Evolutionary conservation across 2,113 vertebrate genomes (phyloP).

Genomic region (Thermophis baileyi): DNA sequence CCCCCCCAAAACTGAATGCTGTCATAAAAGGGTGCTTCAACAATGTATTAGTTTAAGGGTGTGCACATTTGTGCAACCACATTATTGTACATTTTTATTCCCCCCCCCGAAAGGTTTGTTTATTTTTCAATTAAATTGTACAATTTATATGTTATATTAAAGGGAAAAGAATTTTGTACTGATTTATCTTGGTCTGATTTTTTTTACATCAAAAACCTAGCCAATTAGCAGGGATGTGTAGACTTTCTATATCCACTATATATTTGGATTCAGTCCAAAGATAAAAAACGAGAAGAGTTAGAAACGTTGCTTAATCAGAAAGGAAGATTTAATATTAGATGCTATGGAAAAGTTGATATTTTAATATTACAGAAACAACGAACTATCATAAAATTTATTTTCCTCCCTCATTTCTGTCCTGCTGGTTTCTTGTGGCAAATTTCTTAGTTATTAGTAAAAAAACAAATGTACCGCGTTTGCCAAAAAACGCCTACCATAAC

Average conservation of each 20-base stretch:
- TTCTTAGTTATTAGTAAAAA: not conserved
- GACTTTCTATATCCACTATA: not conserved
- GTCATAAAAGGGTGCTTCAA: no score
- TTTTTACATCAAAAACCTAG: no score
- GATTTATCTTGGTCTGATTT: no score
- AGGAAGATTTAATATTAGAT: not conserved
- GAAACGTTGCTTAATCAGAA: not conserved
- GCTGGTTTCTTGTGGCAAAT: not conserved
- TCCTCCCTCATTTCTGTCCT: not conserved
- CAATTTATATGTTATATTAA: no score
- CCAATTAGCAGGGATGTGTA: no score
- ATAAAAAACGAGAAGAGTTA: not conserved
- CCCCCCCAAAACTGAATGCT: no score
- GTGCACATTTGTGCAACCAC: no score
- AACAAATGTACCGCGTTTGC: not conserved
- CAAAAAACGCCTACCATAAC: not conserved
- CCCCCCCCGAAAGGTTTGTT: no score
- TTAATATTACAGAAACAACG: not conserved
- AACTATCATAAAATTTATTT: not conserved
- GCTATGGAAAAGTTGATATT: not conserved
- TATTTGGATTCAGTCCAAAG: not conserved
- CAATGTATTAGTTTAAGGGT: no score
- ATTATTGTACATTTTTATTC: no score
- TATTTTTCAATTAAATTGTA: no score
- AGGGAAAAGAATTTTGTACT: no score